Evolutionary conservation across 2,113 vertebrate species (phyloP).

Genomic region (Casuarius casuarius): DNA sequence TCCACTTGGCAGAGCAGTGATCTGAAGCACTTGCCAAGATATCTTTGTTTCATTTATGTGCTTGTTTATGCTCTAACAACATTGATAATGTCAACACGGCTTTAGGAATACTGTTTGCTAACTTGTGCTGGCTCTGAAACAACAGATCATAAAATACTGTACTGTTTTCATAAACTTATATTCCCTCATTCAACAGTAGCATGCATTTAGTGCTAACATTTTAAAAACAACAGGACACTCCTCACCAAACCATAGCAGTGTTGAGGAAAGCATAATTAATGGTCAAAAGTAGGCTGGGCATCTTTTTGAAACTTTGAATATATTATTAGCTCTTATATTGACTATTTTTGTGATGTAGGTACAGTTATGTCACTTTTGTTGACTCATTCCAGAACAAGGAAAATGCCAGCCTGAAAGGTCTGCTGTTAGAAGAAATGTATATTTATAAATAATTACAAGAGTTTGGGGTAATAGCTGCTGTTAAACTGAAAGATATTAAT

Average conservation of each 20-base stretch:
- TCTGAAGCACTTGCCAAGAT: neutral
- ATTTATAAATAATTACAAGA: neutral
- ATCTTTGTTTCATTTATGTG: constrained; percentile 28
- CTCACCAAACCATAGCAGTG: neutral
- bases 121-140: constrained; percentile 39
- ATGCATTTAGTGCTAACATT: neutral
- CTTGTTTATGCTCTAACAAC: constrained; percentile 20
- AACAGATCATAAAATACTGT: neutral
- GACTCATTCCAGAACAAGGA: neutral
- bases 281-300: neutral
- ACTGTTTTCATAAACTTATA: neutral
- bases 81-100: constrained; percentile 21
- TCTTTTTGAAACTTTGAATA: neutral
- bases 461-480: neutral
- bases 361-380: neutral
- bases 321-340: neutral
- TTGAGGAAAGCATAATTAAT: neutral
- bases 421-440: neutral
- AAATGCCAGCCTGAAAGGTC: neutral
- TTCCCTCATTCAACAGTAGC: constrained; percentile 5
- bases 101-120: constrained; percentile 17
- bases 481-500: neutral
- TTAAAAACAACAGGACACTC: neutral
- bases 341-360: neutral
- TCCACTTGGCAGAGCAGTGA: constrained; percentile 14